These are phyloP conservation scores for Calameuta idolon DNA, from an alignment of 2,888 invertebrate genomes.

Conservation along the genomic window DNA sequence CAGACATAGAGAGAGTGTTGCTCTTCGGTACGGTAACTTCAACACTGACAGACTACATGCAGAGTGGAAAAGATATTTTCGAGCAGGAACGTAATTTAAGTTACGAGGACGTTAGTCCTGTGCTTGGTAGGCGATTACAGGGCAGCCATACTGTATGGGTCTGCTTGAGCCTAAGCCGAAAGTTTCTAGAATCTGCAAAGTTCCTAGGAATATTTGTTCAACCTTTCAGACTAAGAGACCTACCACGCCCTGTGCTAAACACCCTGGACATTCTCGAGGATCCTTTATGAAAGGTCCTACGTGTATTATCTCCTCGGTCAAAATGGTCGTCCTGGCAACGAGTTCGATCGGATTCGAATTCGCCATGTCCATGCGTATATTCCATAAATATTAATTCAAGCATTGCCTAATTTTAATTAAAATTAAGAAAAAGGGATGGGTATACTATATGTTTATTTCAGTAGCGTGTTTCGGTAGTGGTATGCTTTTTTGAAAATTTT, in stretches of 20 bases:
- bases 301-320: not conserved
- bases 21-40: not conserved
- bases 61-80: constrained; percentile 44
- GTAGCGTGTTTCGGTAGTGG: not conserved
- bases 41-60: constrained; percentile 13
- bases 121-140: constrained; percentile 8
- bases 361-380: not conserved
- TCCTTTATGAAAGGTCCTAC: not conserved
- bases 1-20: constrained; percentile 22
- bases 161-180: not conserved
- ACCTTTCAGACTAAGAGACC: not conserved
- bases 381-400: not conserved
- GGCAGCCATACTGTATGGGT: not conserved
- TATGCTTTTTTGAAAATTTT: not conserved
- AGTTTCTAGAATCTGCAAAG: not conserved
- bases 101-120: constrained; percentile 33
- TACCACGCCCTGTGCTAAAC: not conserved
- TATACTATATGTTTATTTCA: not conserved
- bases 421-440: not conserved
- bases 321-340: not conserved
- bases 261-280: not conserved
- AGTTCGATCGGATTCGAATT: not conserved
- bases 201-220: not conserved
- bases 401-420: not conserved
- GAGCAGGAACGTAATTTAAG: constrained; percentile 19